phyloP scores from a whole-genome alignment of 2,888 invertebrate genomes.

The Drosophila maculinotata region DNA sequence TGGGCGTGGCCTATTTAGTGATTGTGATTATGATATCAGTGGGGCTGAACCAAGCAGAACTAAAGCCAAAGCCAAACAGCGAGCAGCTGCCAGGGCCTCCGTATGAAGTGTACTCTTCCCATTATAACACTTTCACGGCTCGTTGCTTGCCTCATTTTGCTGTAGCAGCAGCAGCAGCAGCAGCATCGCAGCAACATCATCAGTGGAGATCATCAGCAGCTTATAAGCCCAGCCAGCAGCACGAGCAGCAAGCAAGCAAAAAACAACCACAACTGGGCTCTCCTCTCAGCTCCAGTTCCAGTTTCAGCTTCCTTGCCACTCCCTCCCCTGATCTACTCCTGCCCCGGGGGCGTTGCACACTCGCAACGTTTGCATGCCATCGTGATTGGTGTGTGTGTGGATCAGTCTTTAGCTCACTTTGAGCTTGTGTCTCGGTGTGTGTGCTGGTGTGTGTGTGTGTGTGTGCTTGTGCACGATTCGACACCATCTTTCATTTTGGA shows the following conservation, averaged over 20 bases:
- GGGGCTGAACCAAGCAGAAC: conserved; percentile 43
- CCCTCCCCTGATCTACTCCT: conserved; percentile 26
- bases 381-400: conserved; percentile 66
- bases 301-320: conserved; percentile 13
- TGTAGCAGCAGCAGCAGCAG: conserved; percentile 24
- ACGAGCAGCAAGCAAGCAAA: conserved; percentile 41
- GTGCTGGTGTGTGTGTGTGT: conserved; percentile 23
- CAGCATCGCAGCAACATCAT: conserved; percentile 49
- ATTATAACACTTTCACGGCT: conserved; percentile 85
- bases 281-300: conserved; percentile 28
- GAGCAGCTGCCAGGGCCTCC: conserved; percentile 15
- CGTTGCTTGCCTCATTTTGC: conserved; percentile 73
- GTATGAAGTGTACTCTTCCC: conserved; percentile 56
- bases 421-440: conserved; percentile 10
- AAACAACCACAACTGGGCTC: conserved; percentile 33
- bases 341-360: conserved; percentile 68
- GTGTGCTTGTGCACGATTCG: conserved; percentile 68
- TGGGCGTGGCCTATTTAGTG: conserved; percentile 76
- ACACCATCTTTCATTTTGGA: conserved; percentile 76
- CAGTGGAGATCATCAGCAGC: conserved; percentile 64
- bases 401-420: conserved; percentile 26
- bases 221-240: conserved; percentile 54
- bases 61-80: conserved; percentile 49
- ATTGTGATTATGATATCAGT: conserved; percentile 77
- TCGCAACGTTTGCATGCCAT: conserved; percentile 73